phyloP scores from a whole-genome alignment of 1,140 invertebrate genomes.

The Drosophila sechellia region DNA sequence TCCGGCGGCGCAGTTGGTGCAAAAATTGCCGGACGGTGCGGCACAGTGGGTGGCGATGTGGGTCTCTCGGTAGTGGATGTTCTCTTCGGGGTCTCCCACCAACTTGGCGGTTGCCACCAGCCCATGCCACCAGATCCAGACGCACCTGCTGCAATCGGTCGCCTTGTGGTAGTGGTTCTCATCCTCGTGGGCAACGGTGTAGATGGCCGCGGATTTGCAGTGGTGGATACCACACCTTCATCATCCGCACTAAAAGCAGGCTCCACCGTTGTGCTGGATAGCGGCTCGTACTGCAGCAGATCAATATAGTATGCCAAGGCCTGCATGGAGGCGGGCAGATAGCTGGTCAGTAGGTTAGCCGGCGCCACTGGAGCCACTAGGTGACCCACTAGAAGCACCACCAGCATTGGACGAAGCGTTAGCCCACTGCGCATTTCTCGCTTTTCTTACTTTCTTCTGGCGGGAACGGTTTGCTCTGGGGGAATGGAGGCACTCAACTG shows the following conservation, averaged over 20 bases:
- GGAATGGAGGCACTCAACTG: slow-evolving; percentile 64
- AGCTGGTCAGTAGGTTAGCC: slow-evolving; percentile 72
- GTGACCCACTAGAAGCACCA: slow-evolving; percentile 32
- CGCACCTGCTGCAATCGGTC: slow-evolving; percentile 37
- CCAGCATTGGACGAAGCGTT: slow-evolving; percentile 21
- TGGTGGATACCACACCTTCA: slow-evolving; percentile 22
- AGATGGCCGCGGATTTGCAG: slow-evolving; percentile 9
- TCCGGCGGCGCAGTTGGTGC: slow-evolving; percentile 31
- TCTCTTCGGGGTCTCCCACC: slow-evolving; percentile 70
- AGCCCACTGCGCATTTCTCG: slow-evolving; percentile 57
- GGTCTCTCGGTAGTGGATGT: slow-evolving; percentile 57
- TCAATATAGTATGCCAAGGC: slow-evolving; percentile 84
- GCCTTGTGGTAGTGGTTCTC: slow-evolving; percentile 41
- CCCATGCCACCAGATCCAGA: slow-evolving; percentile 32
- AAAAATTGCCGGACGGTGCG: slow-evolving; percentile 66
- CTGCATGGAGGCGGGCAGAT: slow-evolving; percentile 82
- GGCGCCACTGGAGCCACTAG: slow-evolving; percentile 38
- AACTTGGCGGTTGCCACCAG: slow-evolving; percentile 69
- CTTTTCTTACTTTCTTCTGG: slow-evolving; percentile 31
- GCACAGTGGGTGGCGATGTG: slow-evolving; percentile 53
- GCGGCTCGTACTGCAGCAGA: slow-evolving; percentile 80
- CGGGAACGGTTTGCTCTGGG: slow-evolving; percentile 60
- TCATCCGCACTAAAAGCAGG: slow-evolving; percentile 67
- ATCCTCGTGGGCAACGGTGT: slow-evolving; percentile 9
- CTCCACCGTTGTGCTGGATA: slow-evolving; percentile 74